Base-by-base conservation (phyloP, 2,113 vertebrate species). In the Lucifuga dentata region DNA sequence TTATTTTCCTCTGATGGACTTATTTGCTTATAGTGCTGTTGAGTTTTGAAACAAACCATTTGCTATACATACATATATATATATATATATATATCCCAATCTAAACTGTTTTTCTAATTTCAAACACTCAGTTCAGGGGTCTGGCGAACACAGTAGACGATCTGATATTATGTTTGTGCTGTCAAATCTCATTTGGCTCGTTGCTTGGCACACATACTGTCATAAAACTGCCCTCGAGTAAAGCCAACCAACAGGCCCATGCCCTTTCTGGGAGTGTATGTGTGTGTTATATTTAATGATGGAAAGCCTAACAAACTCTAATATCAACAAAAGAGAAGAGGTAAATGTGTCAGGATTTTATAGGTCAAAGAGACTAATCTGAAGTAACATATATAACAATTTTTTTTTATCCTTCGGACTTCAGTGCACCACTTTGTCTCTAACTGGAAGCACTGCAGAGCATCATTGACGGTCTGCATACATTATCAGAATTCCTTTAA, bases 151-250 rank as follows among this genome's bases (percentile, higher is more conserved):
- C 43, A 62, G 35, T 5, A 26, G 24, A 55, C 67, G 45, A 9
- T 36, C 44, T 52, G 41, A 52, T 59, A 64, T 74, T 52, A 50
- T 67, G 70, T 64, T 68, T 56, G 59, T 62, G 40, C 46, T 38
- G 41, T 11, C 50, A 73, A 75, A 69, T 79, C 63, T 63, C 66
- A 21, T 46, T 52, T 56, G 70, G 57, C 50, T 68, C 46, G 68
- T 75, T 74, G 58, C 66, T 76, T 43, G 44, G 62, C n/a, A n/a
- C 52, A 56, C 49, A 39, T 64, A 51, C 59, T 55, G 29, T 46
- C 13, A 56, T 56, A 60, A 68, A 68, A 57, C 3, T 57, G 11
- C 50, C 39, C 39, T 36, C 20, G 53, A 76, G 71, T 33, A 61
- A 69, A 39, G 9, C 57, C 44, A 78, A 43, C 21, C 40, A 73